phyloP scores from a whole-genome alignment of 2,888 invertebrate species.

The Perizoma flavofasciatum region DNA sequence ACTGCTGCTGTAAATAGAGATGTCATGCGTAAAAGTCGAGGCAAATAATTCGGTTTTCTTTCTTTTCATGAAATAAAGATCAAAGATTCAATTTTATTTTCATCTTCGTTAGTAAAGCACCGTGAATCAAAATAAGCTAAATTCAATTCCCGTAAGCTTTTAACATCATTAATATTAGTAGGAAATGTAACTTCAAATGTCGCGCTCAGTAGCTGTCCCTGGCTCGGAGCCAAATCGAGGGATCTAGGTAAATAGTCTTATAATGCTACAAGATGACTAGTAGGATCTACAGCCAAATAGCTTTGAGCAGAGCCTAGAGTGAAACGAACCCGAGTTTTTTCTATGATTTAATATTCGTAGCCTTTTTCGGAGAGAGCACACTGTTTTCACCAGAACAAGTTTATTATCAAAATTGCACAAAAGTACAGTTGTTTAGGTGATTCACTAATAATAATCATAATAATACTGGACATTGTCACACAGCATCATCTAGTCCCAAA shows the following conservation, averaged over 20 bases:
- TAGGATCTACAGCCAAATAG: constrained; percentile 20
- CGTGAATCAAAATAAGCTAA: constrained; percentile 20
- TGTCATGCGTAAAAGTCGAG: no score
- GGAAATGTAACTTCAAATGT: constrained; percentile 40
- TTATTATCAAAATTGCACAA: no score
- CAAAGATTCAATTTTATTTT: not conserved
- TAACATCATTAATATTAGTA: constrained; percentile 47
- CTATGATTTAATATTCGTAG: no score
- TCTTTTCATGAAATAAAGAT: no score
- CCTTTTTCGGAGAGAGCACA: no score
- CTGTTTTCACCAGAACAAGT: no score
- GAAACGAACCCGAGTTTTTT: constrained; percentile 1
- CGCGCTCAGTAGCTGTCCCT: constrained; percentile 31
- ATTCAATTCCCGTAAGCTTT: constrained; percentile 37
- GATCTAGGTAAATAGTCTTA: constrained; percentile 33
- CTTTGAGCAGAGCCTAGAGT: constrained; percentile 9
- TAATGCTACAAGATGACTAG: constrained; percentile 23
- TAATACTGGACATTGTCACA: no score
- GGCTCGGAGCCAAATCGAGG: constrained; percentile 34
- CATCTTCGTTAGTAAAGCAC: not conserved
- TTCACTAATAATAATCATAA: no score
- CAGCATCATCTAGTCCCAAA: no score
- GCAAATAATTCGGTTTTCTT: no score
- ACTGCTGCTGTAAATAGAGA: no score
- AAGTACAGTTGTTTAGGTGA: no score